Base-by-base conservation (phyloP, 2,113 vertebrate genomes). In the Aphelocoma coerulescens region DNA sequence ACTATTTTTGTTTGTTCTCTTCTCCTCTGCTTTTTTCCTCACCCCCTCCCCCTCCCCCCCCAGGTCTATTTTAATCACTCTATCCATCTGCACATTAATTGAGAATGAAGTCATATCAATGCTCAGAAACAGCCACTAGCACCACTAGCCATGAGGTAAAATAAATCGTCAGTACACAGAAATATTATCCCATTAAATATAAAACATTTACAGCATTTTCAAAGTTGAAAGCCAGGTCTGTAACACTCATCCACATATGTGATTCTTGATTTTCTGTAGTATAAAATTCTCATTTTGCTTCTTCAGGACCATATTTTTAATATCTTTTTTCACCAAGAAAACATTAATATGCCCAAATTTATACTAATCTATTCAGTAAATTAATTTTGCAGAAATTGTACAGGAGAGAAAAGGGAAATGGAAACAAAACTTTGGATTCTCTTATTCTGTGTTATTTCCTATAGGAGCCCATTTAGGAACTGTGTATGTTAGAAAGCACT, bases 1-100 rank as follows among this genome's bases (percentile, higher is more conserved):
- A 51, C 35, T 54, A 46, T 49, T 83, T 88, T 73, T 39, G 3
- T 88, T 91, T 82, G 17, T 84, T 91, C 62, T 15, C 7, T 37
- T 49, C 18, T 27, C 21, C 35, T 5, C 6, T 55, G 23, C 9
- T 71, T 62, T 62, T 71, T 30, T 16, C 7, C 13, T 14, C 10
- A 2, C 33, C 13, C 33, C 16, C 18, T 7, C 7, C 8, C 7
- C 13, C 7, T 1, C 27, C 7, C 2, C 13, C 20, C 8, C 1
- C 28, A 26, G 16, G 6, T 63, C 43, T 90, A 77, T 91, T 96
- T 94, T 92, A 91, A 73, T 74, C 35, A 57, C 8, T 51, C 23
- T 62, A 54, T 93, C 67, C 72, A 88, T 91, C 44, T 86, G 75
- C 35, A 83, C 4, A 3, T 79, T 90, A 83, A 66, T 27, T 77